A percentile compares a stretch with the other conserved stretches of the same genome.
Evolutionary conservation across 2,113 vertebrate genomes (phyloP).

Genomic region (Ceyx margarethae): DNA sequence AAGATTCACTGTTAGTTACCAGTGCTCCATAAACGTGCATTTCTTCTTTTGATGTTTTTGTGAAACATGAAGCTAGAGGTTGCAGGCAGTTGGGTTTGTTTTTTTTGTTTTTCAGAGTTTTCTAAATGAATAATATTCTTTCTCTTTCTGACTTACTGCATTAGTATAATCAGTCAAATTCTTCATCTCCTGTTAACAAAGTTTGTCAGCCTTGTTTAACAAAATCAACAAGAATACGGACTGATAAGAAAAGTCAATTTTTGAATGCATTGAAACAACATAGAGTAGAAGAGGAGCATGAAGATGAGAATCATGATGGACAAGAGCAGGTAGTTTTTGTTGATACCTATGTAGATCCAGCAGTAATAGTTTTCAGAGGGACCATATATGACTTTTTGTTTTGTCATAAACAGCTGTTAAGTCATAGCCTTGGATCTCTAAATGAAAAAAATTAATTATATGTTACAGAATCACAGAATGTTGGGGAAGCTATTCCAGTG

Average conservation of each 20-base stretch:
- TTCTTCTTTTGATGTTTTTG: no score
- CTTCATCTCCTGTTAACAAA: slow-evolving; percentile 79
- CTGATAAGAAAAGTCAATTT: slow-evolving; percentile 83
- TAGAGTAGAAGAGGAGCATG: slow-evolving; percentile 62
- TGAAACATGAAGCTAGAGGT: neutral
- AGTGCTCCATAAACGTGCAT: neutral
- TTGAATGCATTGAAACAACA: slow-evolving; percentile 78
- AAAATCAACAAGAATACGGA: slow-evolving; percentile 76
- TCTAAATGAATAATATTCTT: neutral
- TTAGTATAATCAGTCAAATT: slow-evolving; percentile 77
- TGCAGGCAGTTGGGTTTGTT: no score
- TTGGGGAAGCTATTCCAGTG: neutral
- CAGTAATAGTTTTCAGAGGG: neutral
- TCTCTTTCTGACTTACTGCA: neutral
- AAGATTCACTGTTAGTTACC: neutral
- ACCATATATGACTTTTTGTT: neutral
- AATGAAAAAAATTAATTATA: neutral
- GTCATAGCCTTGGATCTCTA: neutral
- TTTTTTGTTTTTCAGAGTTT: neutral
- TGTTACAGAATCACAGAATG: no score
- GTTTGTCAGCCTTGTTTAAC: slow-evolving; percentile 76
- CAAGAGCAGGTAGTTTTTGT: slow-evolving; percentile 70
- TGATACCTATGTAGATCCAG: neutral
- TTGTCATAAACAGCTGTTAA: neutral
- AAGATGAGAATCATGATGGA: slow-evolving; percentile 58